A percentile compares a stretch with the other conserved stretches of the same genome.
Conservation (phyloP, 2,888 invertebrate genomes). For the Xylocampa areola region DNA sequence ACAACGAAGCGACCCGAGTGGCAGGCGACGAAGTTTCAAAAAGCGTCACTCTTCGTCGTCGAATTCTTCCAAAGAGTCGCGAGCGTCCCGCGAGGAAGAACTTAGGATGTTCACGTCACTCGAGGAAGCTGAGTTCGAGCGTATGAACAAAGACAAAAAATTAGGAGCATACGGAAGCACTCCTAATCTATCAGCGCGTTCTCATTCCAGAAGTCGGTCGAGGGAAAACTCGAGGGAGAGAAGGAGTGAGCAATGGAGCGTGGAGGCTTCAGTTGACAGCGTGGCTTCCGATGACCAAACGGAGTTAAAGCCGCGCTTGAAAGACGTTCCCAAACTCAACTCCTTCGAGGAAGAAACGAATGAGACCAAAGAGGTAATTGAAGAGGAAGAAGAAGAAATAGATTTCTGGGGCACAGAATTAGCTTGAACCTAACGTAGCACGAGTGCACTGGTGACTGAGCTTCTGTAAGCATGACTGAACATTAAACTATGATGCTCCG, state of each 20-base stretch:
- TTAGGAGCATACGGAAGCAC: constrained; percentile 78
- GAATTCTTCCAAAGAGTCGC: constrained; percentile 90
- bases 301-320: constrained; percentile 66
- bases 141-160: constrained; percentile 72
- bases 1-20: constrained; percentile 91
- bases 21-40: constrained; percentile 90
- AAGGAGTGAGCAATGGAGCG: constrained; percentile 75
- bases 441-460: constrained; percentile 73
- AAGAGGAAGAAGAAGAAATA: constrained; percentile 75
- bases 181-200: constrained; percentile 87
- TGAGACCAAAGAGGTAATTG: constrained; percentile 80
- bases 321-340: constrained; percentile 77
- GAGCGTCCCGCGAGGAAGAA: constrained; percentile 91
- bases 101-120: constrained; percentile 91
- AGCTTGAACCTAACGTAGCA: constrained; percentile 74
- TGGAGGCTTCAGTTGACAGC: constrained; percentile 72
- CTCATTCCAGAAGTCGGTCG: constrained; percentile 89
- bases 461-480: constrained; percentile 87
- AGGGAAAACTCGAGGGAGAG: constrained; percentile 83
- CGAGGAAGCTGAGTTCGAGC: constrained; percentile 90
- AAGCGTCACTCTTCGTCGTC: constrained; percentile 90
- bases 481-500: constrained; percentile 80
- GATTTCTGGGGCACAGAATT: constrained; percentile 86
- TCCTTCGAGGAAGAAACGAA: constrained; percentile 84
- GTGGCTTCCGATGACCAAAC: constrained; percentile 63